Evolutionary conservation across 1,140 invertebrate genomes (phyloP), one percentile per base, ranked within the genome.

Genomic region (Bicyclus anynana): DNA sequence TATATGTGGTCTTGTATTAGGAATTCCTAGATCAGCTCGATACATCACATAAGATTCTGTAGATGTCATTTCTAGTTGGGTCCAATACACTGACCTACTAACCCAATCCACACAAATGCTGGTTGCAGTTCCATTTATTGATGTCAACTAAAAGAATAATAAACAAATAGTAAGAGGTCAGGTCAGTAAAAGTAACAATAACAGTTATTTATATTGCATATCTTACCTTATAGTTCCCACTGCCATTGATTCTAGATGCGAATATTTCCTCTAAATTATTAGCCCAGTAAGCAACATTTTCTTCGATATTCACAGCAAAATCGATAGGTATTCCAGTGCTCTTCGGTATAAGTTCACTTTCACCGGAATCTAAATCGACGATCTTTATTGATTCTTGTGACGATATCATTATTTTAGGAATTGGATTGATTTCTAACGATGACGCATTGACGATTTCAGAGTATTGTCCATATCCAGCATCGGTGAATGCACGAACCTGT

Each of bases 91-190:
- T 40, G 93, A 92, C 44, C 95, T 90, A 35, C 93, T 92, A 7
- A 98, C 91, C 97, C 97, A 98, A 80, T 98, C 96, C 0, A 96
- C 89, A 5, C 93, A 92, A 5, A 98, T 76, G 63, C 93, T 93
- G 7, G 89, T 87, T 0, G 92, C 93, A 21, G 91, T 92, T 13
- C 92, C 91, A 49, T 93, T 92, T 16, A 96, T 89, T 7, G 93
- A 88, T 42, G 81, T 81, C 17, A 84, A 62, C 76, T 76, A 50
- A 50, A 70, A 70, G 26, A 18, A 1, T 17, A 5, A 44, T 20
- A n/a, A 12, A 10, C 10, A 18, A 20, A 44, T 44, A 20, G 12
- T 42, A 42, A 20, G 18, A 10, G 1, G 6, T 3, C 13, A 40
- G 17, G 16, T 5, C 10, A 14, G 6, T 38, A 5, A 20, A 44